Percentiles rank a stretch among this genome's conserved stretches.
These are phyloP conservation scores for Spea hammondii DNA, from an alignment of 2,797 vertebrate genomes.

Conservation along the genomic window DNA sequence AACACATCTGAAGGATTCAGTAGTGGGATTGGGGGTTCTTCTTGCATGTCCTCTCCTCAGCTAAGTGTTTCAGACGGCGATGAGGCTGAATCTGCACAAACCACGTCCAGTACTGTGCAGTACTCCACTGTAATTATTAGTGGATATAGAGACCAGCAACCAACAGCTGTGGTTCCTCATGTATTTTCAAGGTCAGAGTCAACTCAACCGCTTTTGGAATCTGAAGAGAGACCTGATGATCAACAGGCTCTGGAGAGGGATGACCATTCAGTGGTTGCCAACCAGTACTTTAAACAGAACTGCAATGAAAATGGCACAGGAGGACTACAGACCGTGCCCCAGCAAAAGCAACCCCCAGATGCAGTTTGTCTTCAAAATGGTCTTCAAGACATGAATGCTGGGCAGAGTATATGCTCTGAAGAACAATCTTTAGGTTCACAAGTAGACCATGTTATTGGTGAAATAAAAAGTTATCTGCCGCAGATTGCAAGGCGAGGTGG, in stretches of 20 bases:
- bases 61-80: conserved; percentile 92
- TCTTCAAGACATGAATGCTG: conserved; percentile 56
- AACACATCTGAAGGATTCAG: conserved; percentile 90
- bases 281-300: conserved; percentile 67
- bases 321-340: conserved; percentile 46
- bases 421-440: conserved; percentile 47
- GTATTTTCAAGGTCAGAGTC: conserved; percentile 89
- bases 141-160: conserved; percentile 79
- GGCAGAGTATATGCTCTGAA: conserved; percentile 58
- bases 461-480: conserved; percentile 79
- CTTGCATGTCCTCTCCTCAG: conserved; percentile 91
- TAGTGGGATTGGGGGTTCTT: conserved; percentile 96
- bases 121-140: conserved; percentile 89
- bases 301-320: conserved; percentile 64
- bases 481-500: conserved; percentile 78
- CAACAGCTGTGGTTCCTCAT: conserved; percentile 63
- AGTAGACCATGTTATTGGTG: conserved; percentile 52
- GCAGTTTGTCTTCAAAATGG: conserved; percentile 67
- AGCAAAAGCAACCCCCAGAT: conserved; percentile 59
- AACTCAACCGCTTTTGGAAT: conserved; percentile 90
- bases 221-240: conserved; percentile 83
- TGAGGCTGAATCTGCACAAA: conserved; percentile 83
- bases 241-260: conserved; percentile 53
- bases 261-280: conserved; percentile 56
- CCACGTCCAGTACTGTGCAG: conserved; percentile 87